Evolutionary conservation across 2,797 vertebrate species (phyloP), one percentile per base, ranked within the genome.

Genomic region (Eulemur coronatus): DNA sequence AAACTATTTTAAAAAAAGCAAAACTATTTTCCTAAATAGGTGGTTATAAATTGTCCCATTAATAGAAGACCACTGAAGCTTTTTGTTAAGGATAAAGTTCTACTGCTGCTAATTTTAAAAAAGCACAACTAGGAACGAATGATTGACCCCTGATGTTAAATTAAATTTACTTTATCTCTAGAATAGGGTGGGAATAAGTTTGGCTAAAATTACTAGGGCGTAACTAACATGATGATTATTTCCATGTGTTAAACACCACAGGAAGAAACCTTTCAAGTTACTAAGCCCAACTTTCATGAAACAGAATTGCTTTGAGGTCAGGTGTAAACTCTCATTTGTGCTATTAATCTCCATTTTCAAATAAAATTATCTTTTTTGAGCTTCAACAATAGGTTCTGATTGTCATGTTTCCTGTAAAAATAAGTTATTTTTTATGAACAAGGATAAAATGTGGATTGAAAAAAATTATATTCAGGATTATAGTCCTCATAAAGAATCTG

Each of bases 161-260:
- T 76, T 89, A 97, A 95, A 80, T 87, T 94, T 33, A 55, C 52
- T 95, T 84, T 88, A 95, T 61, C 80, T 97, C 52, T 70, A 76
- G 11, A 86, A 86, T 7, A 96, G 57, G 82, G 76, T 97, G 82
- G 30, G 48, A 69, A 70, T 52, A 96, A 76, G 50, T 84, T 96
- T 96, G 2, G 26, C 41, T 84, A 72, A 63, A 96, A 94, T 96
- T 48, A 73, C 0, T 15, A 87, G 93, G 33, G 14, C 41, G 86
- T 88, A 85, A 20, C 84, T 48, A 96, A 94, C 22, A 91, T 26
- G 55, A 5, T 55, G 67, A 97, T 91, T 84, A 91, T 69, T 97
- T 97, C 91, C 96, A 69, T 89, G 48, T 97, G 43, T 97, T 87
- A 94, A 92, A 94, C 4, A 84, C 15, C n/a, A 85, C 57, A 93